A percentile compares a stretch with the other conserved stretches of the same genome.
Evolutionary conservation across 2,888 invertebrate species (phyloP).

Genomic region (Dendrolimus pini): DNA sequence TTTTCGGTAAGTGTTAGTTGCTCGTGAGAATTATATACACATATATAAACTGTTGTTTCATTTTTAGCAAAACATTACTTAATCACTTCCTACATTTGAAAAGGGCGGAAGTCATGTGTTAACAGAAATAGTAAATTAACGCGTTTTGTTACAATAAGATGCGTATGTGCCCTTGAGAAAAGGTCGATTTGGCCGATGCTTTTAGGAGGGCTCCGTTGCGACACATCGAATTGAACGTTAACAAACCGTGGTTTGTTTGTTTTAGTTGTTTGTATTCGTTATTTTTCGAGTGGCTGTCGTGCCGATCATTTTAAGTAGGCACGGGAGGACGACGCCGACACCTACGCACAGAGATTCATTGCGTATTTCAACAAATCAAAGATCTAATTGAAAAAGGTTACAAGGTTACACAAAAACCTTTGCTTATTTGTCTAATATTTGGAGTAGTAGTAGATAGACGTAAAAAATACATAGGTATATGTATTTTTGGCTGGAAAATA

Average conservation of each 20-base stretch:
- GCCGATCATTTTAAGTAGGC: slow-evolving; percentile 49
- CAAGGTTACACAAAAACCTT: neutral
- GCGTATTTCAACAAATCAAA: neutral
- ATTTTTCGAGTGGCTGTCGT: slow-evolving; percentile 58
- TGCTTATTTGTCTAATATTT: neutral
- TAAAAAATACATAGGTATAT: too few relatives aligned
- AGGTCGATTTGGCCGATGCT: slow-evolving; percentile 55
- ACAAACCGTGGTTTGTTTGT: slow-evolving; percentile 49
- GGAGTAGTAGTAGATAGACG: neutral
- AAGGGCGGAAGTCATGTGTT: slow-evolving; percentile 69
- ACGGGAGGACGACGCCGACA: slow-evolving; percentile 44
- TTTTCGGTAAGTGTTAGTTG: slow-evolving; percentile 45
- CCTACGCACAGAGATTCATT: slow-evolving; percentile 26
- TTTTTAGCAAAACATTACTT: slow-evolving; percentile 56
- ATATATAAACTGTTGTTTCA: slow-evolving; percentile 48
- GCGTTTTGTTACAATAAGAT: slow-evolving; percentile 52
- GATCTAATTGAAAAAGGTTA: neutral
- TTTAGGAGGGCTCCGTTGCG: slow-evolving; percentile 48
- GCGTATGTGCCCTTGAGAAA: slow-evolving; percentile 48
- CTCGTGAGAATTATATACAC: slow-evolving; percentile 52
- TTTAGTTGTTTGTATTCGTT: slow-evolving; percentile 54
- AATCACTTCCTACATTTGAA: slow-evolving; percentile 72
- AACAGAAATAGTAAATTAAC: slow-evolving; percentile 67
- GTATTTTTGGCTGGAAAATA: too few relatives aligned
- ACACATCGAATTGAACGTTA: slow-evolving; percentile 45